phyloP scores from a whole-genome alignment of 2,797 vertebrate genomes.

The Gephyroberyx darwinii region DNA sequence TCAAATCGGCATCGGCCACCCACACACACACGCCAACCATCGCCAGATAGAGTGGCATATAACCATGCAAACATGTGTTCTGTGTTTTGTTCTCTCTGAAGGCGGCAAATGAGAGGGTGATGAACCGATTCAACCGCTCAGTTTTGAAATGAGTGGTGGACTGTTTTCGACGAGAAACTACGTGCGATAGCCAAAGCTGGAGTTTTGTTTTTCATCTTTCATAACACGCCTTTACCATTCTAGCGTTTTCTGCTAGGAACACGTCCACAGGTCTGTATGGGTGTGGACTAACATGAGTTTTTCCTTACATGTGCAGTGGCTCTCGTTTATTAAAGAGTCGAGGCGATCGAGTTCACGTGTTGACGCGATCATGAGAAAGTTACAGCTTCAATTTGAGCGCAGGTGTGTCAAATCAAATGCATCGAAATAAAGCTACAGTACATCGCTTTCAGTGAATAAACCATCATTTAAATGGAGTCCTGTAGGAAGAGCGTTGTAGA shows the following conservation, averaged over 20 bases:
- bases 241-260: not conserved
- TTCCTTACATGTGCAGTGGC: not conserved
- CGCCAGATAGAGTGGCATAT: not conserved
- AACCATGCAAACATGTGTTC: not conserved
- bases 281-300: not conserved
- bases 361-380: not conserved
- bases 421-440: not conserved
- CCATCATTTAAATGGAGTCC: not conserved
- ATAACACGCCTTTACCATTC: not conserved
- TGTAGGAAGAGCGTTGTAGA: no score
- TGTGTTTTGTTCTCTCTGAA: not conserved
- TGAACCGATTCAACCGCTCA: no score
- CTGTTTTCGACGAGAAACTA: no score
- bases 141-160: no score
- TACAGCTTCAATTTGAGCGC: not conserved
- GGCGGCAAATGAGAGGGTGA: no score
- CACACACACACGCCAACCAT: not conserved
- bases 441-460: constrained; percentile 1
- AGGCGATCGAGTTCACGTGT: not conserved
- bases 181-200: no score
- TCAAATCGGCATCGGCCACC: constrained; percentile 10
- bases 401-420: no score
- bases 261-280: not conserved
- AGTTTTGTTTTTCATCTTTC: not conserved
- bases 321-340: not conserved